Evolutionary conservation across 2,888 invertebrate genomes (phyloP).

Genomic region (Liposcelis brunnea): DNA sequence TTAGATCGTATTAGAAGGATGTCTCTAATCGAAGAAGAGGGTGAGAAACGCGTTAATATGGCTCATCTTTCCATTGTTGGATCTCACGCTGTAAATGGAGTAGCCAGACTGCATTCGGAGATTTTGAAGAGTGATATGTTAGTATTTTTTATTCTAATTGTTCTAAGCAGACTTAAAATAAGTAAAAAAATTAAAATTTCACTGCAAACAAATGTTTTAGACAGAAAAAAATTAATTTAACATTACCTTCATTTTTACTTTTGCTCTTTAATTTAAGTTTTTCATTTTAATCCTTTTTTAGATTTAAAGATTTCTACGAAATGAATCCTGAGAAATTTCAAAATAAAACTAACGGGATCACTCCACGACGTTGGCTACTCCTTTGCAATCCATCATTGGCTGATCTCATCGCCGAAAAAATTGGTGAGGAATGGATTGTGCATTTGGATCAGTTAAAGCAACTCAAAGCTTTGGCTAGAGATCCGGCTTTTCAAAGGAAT

Average conservation of each 20-base stretch:
- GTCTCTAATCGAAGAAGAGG: constrained; percentile 91
- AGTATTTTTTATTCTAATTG: constrained; percentile 23
- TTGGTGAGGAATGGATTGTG: constrained; percentile 91
- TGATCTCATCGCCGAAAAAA: constrained; percentile 93
- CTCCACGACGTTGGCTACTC: constrained; percentile 92
- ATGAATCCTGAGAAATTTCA: constrained; percentile 94
- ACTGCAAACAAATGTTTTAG: neutral
- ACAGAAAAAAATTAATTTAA: constrained; percentile 1
- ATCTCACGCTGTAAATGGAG: constrained; percentile 93
- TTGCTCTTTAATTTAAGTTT: constrained; percentile 20
- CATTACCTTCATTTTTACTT: constrained; percentile 2
- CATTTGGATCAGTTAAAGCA: constrained; percentile 74
- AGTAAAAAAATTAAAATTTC: constrained; percentile 9
- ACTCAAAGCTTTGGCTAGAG: constrained; percentile 69
- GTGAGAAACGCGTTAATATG: constrained; percentile 96
- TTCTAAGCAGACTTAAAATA: no score
- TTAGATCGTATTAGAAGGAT: constrained; percentile 64
- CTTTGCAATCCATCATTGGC: constrained; percentile 93
- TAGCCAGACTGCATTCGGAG: constrained; percentile 92
- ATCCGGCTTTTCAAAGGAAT: constrained; percentile 74
- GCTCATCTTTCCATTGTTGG: constrained; percentile 91
- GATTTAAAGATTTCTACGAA: constrained; percentile 88
- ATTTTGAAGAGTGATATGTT: constrained; percentile 77
- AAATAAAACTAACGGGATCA: constrained; percentile 99
- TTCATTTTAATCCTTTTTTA: constrained; percentile 21